Evolutionary conservation across 1,140 invertebrate species (phyloP).

Genomic region (Lepidostoma basale): DNA sequence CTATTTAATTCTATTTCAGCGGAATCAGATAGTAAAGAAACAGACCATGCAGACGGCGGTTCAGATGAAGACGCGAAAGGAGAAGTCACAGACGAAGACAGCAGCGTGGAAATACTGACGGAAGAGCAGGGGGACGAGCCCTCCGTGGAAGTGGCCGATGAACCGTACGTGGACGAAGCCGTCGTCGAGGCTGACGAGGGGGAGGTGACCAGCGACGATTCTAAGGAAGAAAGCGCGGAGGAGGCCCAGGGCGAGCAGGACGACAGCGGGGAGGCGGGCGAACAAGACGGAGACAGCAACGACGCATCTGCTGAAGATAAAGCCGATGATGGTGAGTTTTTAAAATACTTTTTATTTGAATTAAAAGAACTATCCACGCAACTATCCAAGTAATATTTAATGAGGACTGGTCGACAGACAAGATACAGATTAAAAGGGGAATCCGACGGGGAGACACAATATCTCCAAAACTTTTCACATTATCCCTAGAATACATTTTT

Average conservation of each 20-base stretch:
- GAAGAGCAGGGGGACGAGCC: slow-evolving; percentile 48
- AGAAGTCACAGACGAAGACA: slow-evolving; percentile 56
- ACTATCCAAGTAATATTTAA: no score
- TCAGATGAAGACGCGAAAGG: slow-evolving; percentile 56
- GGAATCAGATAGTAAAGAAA: slow-evolving; percentile 40
- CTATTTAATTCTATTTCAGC: slow-evolving; percentile 1
- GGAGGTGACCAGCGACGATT: slow-evolving; percentile 46
- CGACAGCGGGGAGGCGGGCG: slow-evolving; percentile 41
- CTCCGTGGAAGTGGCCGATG: slow-evolving; percentile 48
- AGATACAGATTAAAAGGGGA: no score
- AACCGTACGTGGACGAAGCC: slow-evolving; percentile 54
- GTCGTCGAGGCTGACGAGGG: slow-evolving; percentile 49
- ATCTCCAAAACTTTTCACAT: no score
- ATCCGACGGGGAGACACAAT: no score
- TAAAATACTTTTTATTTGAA: slow-evolving; percentile 1
- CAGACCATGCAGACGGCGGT: slow-evolving; percentile 34
- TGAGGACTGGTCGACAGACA: no score
- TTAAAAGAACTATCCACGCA: no score
- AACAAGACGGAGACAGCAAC: slow-evolving; percentile 43
- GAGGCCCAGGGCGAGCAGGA: slow-evolving; percentile 48
- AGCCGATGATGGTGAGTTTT: slow-evolving; percentile 48
- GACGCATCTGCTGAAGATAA: slow-evolving; percentile 51
- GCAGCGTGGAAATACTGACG: slow-evolving; percentile 54
- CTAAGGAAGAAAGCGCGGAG: slow-evolving; percentile 53
- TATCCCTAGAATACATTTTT: no score